Conservation (phyloP, 2,888 invertebrate genomes). For the Euphydryas editha region DNA sequence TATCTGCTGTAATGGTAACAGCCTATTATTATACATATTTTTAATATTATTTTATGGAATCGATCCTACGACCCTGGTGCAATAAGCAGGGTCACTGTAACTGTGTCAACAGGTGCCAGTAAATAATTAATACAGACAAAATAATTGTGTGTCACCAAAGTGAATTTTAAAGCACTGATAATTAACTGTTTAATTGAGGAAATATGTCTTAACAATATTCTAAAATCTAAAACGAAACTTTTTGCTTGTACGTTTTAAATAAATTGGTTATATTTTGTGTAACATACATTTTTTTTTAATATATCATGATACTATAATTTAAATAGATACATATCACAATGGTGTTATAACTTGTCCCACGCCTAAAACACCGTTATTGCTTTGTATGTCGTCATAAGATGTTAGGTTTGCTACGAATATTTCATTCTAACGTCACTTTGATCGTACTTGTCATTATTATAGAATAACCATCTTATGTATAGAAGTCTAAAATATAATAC, state of each 20-base stretch:
- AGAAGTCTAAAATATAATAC: not conserved
- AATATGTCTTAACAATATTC: no score
- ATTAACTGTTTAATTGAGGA: no score
- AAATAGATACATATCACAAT: not conserved
- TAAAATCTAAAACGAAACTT: no score
- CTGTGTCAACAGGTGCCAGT: no score
- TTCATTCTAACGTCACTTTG: constrained; percentile 26
- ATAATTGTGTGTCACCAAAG: no score
- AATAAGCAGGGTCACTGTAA: no score
- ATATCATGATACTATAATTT: not conserved
- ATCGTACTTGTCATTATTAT: constrained; percentile 10
- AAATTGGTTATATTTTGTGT: not conserved
- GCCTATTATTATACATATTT: no score
- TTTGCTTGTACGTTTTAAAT: not conserved
- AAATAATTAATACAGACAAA: no score
- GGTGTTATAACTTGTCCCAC: constrained; percentile 2
- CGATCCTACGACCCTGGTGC: no score
- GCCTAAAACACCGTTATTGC: constrained; percentile 13
- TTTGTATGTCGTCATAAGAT: constrained; percentile 23
- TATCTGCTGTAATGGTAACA: no score
- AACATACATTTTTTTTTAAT: not conserved
- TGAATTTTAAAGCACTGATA: no score
- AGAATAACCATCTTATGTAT: not conserved
- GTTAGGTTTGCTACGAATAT: constrained; percentile 23
- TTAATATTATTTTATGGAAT: no score